Base-by-base conservation (phyloP, 1,140 invertebrate genomes). In the Mactra quadrangularis region DNA sequence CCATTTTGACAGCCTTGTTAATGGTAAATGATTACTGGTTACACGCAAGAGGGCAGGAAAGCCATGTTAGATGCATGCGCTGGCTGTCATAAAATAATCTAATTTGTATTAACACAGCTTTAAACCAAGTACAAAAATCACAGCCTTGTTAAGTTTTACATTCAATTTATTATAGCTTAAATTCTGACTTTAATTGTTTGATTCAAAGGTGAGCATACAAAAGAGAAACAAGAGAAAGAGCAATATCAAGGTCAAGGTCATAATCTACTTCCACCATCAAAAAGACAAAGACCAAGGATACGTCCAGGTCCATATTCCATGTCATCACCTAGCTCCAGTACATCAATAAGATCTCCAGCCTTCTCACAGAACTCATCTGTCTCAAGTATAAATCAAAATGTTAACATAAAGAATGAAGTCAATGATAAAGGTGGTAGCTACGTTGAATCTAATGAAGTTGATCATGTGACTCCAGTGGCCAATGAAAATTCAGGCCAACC, bases 291-390 rank as follows among this genome's bases (percentile, higher is more conserved):
- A 45, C 72, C 72, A 7, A 53, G 72, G 1, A 55, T 75, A 29
- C 72, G 72, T 35, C 53, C 72, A 45, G 33, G 27, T 22, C 72
- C 72, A 9, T 75, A 75, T 45, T 75, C 72, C 38, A 75, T 75
- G 1, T 13, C 55, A 9, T 75, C 72, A 1, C 72, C 72, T 19
- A 35, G 72, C 3, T 17, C 35, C 0, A 60, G 13, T 53, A 60
- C 55, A 2, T 41, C 57, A 1, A 35, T 62, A n/a, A 45, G 31
- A 25, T 75, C 72, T 17, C n/a, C 70, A 2, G 35, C 72, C 3
- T n/a, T n/a, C n/a, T n/a, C n/a, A n/a, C n/a, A n/a, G n/a, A 41
- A 31, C 27, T 75, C 53, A 17, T 17, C 15, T 75, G 33, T 41
- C 72, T 59, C 15, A 11, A 29, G 35, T 15, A 45, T 55, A 27